Base-by-base conservation (phyloP, 2,888 invertebrate genomes). In the Agelastica alni region DNA sequence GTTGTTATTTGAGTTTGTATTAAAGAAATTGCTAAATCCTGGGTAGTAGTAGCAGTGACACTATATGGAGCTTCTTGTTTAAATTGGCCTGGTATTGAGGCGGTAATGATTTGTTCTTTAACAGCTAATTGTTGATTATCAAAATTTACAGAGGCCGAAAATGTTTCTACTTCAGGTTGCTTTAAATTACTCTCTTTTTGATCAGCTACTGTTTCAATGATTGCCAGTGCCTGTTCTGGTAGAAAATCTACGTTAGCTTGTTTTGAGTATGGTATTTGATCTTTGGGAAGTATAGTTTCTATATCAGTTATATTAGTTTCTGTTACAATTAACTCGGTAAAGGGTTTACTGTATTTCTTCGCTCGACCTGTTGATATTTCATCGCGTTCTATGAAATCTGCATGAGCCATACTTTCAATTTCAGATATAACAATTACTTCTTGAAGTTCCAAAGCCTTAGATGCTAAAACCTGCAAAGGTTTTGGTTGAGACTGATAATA, bases 171-270 rank as follows among this genome's bases (percentile, higher is more conserved):
- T 51, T 66, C 66, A 60, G 77, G 68, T 56, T 71, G 65, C 13
- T 70, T 73, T 20, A 83, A 73, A 55, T 68, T 77, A 73, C 76
- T 73, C 78, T 84, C 84, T 70, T 74, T 80, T 41, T 83, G 76
- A 55, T 76, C 75, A 2, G 79, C 70, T 39, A 82, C 62, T 2
- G 82, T 69, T 77, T 86, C 84, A 6, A 82, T 85, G 12, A 88
- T 75, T 60, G 82, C 81, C 51, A 89, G 57, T 63, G 84, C 75
- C 77, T 85, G 81, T 68, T 75, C 83, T 75, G 79, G 83, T 70
- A 76, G 79, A 73, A 81, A 81, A 48, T 75, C 80, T 28, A 82
- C 68, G 48, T 78, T 74, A 3, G 81, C 80, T 18, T 83, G 84
- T 61, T 77, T 79, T 56, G 80, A 82, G 36, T 81, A 69, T 3